These are phyloP conservation scores for Corynorhinus townsendii DNA, from an alignment of 2,113 vertebrate genomes.

Conservation along the genomic window DNA sequence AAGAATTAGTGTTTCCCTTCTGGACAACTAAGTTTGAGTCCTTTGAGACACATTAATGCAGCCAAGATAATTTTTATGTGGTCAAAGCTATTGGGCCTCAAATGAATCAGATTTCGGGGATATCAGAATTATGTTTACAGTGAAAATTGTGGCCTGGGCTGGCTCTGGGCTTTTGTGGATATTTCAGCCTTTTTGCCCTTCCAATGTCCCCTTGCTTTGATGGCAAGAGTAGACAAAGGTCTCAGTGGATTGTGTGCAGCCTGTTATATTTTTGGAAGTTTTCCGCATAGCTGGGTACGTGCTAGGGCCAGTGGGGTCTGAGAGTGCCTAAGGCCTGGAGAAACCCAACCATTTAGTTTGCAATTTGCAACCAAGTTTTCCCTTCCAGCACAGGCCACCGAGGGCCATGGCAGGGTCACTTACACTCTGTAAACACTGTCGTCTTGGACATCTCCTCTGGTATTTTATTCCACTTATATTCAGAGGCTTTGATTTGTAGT, in stretches of 20 bases:
- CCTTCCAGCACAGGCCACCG: not conserved
- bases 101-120: not conserved
- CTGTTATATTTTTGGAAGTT: not conserved
- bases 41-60: slow-evolving; percentile 50
- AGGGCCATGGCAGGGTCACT: not conserved
- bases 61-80: slow-evolving; percentile 34
- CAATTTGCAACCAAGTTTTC: not conserved
- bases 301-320: no score
- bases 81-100: not conserved
- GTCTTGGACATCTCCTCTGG: not conserved
- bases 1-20: slow-evolving; percentile 31
- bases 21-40: slow-evolving; percentile 10
- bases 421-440: not conserved
- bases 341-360: not conserved
- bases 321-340: not conserved
- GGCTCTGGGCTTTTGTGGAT: not conserved
- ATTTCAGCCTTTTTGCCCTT: not conserved
- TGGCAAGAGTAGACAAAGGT: not conserved
- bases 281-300: not conserved
- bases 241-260: not conserved
- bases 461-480: not conserved
- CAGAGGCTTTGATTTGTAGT: not conserved
- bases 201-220: not conserved
- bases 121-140: not conserved
- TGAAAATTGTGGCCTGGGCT: not conserved